Evolutionary conservation across 2,888 invertebrate genomes (phyloP), one percentile per base, ranked within the genome.

Genomic region (Rhamnusium bicolor): DNA sequence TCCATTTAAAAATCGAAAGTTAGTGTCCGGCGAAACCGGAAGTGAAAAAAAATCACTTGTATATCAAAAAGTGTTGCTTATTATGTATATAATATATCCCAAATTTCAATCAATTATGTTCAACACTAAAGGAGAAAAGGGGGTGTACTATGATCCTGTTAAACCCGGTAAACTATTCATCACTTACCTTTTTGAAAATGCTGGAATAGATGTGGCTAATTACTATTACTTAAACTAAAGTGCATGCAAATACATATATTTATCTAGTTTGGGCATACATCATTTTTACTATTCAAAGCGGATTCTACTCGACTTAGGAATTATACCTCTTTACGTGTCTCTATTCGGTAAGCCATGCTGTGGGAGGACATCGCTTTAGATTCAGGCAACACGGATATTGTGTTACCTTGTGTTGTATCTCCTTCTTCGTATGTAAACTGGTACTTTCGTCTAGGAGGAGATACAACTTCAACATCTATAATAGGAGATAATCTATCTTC

Each of bases 261-360:
- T 69, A 69, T 73, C 81, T 81, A 83, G 82, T 84, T 83, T 84
- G 83, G 83, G 83, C 83, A 83, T 75, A 16, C 10, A 1, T 60
- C 24, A 24, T 58, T 49, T 60, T 16, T 10, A 19, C 58, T 46
- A 75, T 54, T 14, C 74, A 72, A 77, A 76, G 71, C 80, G 58
- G 77, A 75, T 80, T 65, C 80, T 80, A 81, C 75, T 62, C 75
- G 73, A 74, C 73, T 79, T 75, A 70, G 76, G 78, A 74, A 72
- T 81, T 85, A 84, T 88, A 89, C 88, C 87, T 89, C 88, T 83
- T 87, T 84, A 83, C 85, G 85, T 83, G 86, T 86, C 83, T 87
- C 88, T 89, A 89, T 85, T 86, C 86, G 86, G 85, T 85, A 89
- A 89, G 89, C 89, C 89, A 89, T 90, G 90, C 89, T 89, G 87